phyloP scores from a whole-genome alignment of 2,888 invertebrate species.

The Drosophila nr. fundita region DNA sequence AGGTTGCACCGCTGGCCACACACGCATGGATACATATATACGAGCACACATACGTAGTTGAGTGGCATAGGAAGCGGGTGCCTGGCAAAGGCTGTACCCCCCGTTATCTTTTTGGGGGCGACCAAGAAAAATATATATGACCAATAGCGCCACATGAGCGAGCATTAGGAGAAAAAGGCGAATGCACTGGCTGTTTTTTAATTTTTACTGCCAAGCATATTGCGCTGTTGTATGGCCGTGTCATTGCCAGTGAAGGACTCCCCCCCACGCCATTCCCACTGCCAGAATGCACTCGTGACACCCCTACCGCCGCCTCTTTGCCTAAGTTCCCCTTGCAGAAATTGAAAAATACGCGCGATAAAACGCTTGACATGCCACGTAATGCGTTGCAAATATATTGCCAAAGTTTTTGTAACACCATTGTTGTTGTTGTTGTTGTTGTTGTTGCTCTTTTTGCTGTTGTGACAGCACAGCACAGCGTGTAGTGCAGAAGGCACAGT shows the following conservation, averaged over 20 bases:
- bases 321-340: slow-evolving; percentile 46
- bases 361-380: slow-evolving; percentile 81
- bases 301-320: not conserved
- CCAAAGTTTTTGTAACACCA: slow-evolving; percentile 68
- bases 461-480: slow-evolving; percentile 75
- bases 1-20: slow-evolving; percentile 71
- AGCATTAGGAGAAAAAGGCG: slow-evolving; percentile 63
- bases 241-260: slow-evolving; percentile 40
- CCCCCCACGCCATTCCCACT: not conserved
- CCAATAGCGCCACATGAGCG: slow-evolving; percentile 60
- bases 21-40: not conserved
- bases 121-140: slow-evolving; percentile 77
- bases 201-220: slow-evolving; percentile 60
- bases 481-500: slow-evolving; percentile 41
- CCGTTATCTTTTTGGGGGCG: slow-evolving; percentile 73
- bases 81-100: slow-evolving; percentile 19
- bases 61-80: slow-evolving; percentile 47
- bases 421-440: slow-evolving; percentile 27
- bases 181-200: slow-evolving; percentile 53
- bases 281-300: slow-evolving; percentile 24
- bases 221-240: slow-evolving; percentile 46
- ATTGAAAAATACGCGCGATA: slow-evolving; percentile 81
- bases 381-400: slow-evolving; percentile 80
- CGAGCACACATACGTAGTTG: slow-evolving; percentile 26
- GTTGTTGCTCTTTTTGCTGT: slow-evolving; percentile 43